Percentiles rank a stretch among this genome's conserved stretches.
phyloP scores from a whole-genome alignment of 2,113 vertebrate species.

The Pardalotus punctatus region DNA sequence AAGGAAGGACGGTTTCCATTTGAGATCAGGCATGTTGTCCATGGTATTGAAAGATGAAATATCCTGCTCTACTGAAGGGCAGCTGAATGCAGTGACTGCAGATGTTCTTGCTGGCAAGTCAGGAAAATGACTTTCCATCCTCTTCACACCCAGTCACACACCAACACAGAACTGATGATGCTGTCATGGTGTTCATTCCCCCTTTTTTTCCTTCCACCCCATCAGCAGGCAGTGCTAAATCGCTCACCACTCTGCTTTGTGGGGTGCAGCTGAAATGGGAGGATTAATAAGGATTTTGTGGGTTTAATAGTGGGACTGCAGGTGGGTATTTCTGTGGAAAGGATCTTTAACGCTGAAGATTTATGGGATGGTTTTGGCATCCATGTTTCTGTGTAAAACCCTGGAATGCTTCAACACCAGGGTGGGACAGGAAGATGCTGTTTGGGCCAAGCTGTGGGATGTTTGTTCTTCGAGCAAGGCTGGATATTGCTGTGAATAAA shows the following conservation, averaged over 20 bases:
- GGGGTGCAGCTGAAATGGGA: not conserved
- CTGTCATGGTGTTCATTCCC: not conserved
- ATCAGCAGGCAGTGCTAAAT: not conserved
- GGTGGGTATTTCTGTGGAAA: not conserved
- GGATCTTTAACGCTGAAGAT: not conserved
- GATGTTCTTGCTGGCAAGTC: not conserved
- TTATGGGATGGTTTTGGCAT: not conserved
- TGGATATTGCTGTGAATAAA: not conserved
- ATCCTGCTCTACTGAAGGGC: not conserved
- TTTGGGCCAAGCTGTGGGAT: not conserved
- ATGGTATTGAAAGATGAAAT: constrained; percentile 19
- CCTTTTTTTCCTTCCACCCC: not conserved
- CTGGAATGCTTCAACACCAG: not conserved
- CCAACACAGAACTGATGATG: not conserved
- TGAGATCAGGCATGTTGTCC: not conserved
- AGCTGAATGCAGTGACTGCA: not conserved
- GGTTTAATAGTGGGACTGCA: not conserved
- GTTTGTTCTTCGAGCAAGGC: not conserved
- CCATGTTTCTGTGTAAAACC: not conserved
- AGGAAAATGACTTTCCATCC: not conserved
- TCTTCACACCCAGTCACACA: not conserved
- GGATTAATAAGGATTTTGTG: not conserved
- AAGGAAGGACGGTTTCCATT: constrained; percentile 41
- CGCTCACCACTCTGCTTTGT: fast-evolving
- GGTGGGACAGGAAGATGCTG: not conserved